Evolutionary conservation across 2,797 vertebrate genomes (phyloP).

Genomic region (Schizopygopsis pylzovi): DNA sequence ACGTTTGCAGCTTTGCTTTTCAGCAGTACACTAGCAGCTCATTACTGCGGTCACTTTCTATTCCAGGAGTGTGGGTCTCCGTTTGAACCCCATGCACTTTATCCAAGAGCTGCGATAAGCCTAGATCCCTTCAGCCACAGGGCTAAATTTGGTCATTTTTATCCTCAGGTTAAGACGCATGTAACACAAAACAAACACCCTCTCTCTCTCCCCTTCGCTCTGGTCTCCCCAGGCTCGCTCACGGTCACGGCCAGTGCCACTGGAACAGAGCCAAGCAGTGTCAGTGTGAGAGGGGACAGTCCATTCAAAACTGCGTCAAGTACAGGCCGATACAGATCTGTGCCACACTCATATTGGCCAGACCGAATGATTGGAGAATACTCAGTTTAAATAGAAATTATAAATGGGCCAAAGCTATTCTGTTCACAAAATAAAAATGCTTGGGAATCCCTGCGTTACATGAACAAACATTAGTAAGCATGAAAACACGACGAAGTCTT

Average conservation of each 20-base stretch:
- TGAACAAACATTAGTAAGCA: neutral
- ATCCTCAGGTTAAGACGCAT: conserved; percentile 12
- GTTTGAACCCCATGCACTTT: conserved; percentile 55
- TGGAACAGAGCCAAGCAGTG: conserved; percentile 36
- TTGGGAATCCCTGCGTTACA: neutral
- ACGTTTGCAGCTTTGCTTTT: conserved; percentile 7
- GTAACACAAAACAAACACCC: conserved; percentile 38
- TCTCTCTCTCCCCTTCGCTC: conserved; percentile 2
- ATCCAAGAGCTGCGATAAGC: conserved; percentile 49
- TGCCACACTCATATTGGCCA: neutral
- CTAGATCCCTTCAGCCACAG: conserved; percentile 14
- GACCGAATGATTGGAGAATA: neutral
- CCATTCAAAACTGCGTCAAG: neutral
- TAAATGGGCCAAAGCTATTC: neutral
- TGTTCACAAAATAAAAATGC: neutral
- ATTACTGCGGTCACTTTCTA: conserved; percentile 53
- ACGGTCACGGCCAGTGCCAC: neutral
- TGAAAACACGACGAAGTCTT: neutral
- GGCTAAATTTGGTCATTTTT: conserved; percentile 47
- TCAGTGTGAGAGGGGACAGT: neutral
- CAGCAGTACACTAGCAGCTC: conserved; percentile 26
- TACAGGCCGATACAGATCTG: neutral
- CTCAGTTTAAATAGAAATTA: too few relatives aligned
- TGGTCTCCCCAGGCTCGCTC: conserved; percentile 28
- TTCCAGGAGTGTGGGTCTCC: conserved; percentile 53